Base-by-base conservation (phyloP, 2,888 invertebrate species). In the Cheilosia pagana region DNA sequence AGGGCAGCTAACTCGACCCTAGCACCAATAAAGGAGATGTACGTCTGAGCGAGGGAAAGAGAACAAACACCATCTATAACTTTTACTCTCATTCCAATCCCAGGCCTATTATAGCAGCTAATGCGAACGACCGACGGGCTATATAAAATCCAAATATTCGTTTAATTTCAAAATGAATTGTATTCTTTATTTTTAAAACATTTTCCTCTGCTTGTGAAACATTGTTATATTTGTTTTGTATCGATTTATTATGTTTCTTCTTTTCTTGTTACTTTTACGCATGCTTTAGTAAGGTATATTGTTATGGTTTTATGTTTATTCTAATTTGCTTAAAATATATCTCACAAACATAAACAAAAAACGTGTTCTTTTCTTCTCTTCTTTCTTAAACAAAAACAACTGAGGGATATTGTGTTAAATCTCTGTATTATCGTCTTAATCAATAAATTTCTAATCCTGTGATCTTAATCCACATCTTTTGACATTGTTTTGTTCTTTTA, bases 131-230 rank as follows among this genome's bases (percentile, higher is more conserved):
- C n/a, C n/a, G n/a, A n/a, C 35, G 12, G 1, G 12, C n/a, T 35
- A 12, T 12, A 14, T n/a, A 57, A 65, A 57, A 48, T 16, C 28
- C 55, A 45, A 10, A 14, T 28, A 41, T 23, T 41, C n/a, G 65
- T 87, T 86, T 75, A 87, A 87, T 88, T 88, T 88, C 88, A 87
- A 88, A 88, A 88, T 87, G 87, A 88, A 88, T 88, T 88, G 86
- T 87, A 88, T 88, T 88, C 87, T 87, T 74, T 87, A 77, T 82
- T 83, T 81, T 86, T 87, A 86, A 86, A 87, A 87, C 86, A 86
- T 79, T 82, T 75, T 81, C 63, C 78, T 79, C 50, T 78, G 78
- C 72, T 71, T 82, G 76, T 83, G 85, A 86, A 86, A 86, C 85
- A 77, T 77, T 83, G 62, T 83, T 86, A 81, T 59, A 71, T 71